Base-by-base conservation (phyloP, 2,797 vertebrate species). In the Alcedo quadribrachys region DNA sequence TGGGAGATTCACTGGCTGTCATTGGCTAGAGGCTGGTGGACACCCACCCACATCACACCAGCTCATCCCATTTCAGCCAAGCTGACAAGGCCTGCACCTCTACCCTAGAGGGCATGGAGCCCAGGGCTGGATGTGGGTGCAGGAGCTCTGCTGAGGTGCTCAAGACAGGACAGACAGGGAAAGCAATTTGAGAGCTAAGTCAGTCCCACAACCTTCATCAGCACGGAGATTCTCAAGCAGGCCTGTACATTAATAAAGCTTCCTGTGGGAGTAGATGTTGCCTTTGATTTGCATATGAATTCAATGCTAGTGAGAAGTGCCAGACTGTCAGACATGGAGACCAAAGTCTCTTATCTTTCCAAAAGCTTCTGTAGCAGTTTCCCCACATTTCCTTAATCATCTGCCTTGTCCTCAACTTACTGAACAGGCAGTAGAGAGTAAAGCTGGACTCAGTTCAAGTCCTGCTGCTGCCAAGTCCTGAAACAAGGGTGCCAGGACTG, bases 351-450 rank as follows among this genome's bases (percentile, higher is more conserved):
- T 96, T 96, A 96, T 94, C 94, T 95, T 96, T 95, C 94, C 95
- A 96, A 94, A 94, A 93, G 95, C 92, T 94, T 96, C 96, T 94
- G 95, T 94, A 94, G 94, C 94, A 94, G 93, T 94, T 96, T 96
- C 94, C 94, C 94, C 94, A 95, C 93, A 94, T 93, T 94, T 95
- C 90, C 93, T 95, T 96, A 96, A 96, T 96, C 96, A 96, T 95
- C 96, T 95, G 90, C 94, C 96, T 96, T 96, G 95, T 95, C 95
- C 96, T 96, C 95, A 95, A 96, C 95, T 96, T 95, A 96, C 90
- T 95, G 94, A 95, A 92, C 90, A 94, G 86, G 94, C 94, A 94
- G 90, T 63, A 94, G 93, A 96, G 94, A 95, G 86, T 92, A 95
- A 93, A 95, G 93, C 96, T 96, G 95, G 94, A 95, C 85, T 87